These are phyloP conservation scores for Ommatoiulus sabulosus DNA, from an alignment of 2,888 invertebrate genomes.

Conservation along the genomic window DNA sequence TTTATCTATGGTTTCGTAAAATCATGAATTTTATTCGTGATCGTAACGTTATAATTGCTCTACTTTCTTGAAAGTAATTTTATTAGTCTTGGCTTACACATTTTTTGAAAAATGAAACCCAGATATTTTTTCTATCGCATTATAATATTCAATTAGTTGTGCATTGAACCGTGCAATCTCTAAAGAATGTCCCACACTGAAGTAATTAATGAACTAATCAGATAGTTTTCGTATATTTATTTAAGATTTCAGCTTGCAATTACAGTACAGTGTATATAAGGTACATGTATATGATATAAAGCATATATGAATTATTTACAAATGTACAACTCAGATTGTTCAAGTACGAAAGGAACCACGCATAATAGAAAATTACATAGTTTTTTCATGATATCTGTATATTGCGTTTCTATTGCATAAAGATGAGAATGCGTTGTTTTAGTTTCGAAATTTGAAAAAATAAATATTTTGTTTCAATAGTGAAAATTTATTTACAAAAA, in stretches of 20 bases:
- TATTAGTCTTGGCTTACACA: not conserved
- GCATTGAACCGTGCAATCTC: not conserved
- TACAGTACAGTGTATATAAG: not conserved
- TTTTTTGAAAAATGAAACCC: not conserved
- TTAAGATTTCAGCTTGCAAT: not conserved
- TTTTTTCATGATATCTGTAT: too few relatives aligned
- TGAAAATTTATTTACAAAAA: too few relatives aligned
- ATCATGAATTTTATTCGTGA: conserved; percentile 40
- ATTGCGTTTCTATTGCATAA: too few relatives aligned
- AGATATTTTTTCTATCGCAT: not conserved
- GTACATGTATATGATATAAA: not conserved
- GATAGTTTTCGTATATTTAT: not conserved
- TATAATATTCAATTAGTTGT: not conserved
- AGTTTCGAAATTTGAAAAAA: too few relatives aligned
- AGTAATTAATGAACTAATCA: too few relatives aligned
- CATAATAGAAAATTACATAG: too few relatives aligned
- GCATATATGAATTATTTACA: not conserved
- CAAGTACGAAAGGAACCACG: not conserved
- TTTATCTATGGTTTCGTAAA: conserved; percentile 15
- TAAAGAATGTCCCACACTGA: not conserved
- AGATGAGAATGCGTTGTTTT: too few relatives aligned
- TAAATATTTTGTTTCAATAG: too few relatives aligned
- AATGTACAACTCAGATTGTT: not conserved
- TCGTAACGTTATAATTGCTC: conserved; percentile 35
- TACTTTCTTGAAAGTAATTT: not conserved